Base-by-base conservation (phyloP, 2,797 vertebrate genomes). In the Enteromius treurensis region DNA sequence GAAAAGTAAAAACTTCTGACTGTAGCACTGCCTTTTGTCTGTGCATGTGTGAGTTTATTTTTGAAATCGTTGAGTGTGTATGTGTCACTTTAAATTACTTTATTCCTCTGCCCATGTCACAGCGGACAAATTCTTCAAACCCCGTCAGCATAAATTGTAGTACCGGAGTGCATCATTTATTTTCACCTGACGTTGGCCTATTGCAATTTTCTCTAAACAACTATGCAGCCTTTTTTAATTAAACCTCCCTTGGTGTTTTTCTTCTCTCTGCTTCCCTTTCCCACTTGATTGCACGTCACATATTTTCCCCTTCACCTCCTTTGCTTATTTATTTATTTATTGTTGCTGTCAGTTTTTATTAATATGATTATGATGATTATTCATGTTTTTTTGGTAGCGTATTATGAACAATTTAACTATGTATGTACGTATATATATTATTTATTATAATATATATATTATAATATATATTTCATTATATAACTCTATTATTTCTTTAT, bases 21-120 rank as follows among this genome's bases (percentile, higher is more conserved):
- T 75, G 17, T 67, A 87, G 80, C 80, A 34, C 49, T 47, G 42
- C 67, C 6, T 67, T 23, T 88, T 90, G 21, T 58, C 13, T 49
- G 81, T 85, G 86, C 91, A 92, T 83, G 86, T 85, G 85, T 45
- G 74, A 40, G 84, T 93, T 95, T 90, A 92, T 93, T 37, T 91
- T 93, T 82, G 93, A 94, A 84, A 91, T 93, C 93, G 91, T 94
- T 45, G 74, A 58, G 65, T 60, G 67, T 37, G 65, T 71, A 58
- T 62, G 51, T 78, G 82, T 78, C 75, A 70, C 53, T 78, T 70
- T 83, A 71, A 83, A 83, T 83, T 82, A 82, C 58, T 82, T 75
- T 76, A 93, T 79, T n/a, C 88, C 90, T 91, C 86, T 86, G 88
- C 91, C 87, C 86, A 74, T 91, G 92, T 94, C 92, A 91, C 87